Evolutionary conservation across 2,797 vertebrate species (phyloP).

Genomic region (Acridotheres tristis): DNA sequence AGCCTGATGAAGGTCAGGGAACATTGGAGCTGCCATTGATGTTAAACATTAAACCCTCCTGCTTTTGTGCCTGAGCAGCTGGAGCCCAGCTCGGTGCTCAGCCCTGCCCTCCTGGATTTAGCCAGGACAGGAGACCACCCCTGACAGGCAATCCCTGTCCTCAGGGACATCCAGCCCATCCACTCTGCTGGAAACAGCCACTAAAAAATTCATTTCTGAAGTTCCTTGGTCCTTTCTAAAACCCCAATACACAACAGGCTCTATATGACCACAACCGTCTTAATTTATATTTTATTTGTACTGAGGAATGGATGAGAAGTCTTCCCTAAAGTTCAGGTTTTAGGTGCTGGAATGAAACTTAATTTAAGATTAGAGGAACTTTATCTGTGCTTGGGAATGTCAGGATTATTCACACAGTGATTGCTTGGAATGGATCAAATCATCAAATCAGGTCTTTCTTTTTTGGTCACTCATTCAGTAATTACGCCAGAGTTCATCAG

Average conservation of each 20-base stretch:
- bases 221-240: neutral
- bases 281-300: neutral
- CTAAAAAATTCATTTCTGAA: neutral
- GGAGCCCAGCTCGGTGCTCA: neutral
- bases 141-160: neutral
- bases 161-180: neutral
- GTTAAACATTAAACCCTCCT: slow-evolving; percentile 22
- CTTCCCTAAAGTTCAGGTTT: neutral
- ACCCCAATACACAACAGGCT: rapidly evolving
- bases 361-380: neutral
- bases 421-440: neutral
- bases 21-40: slow-evolving; percentile 39
- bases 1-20: slow-evolving; percentile 56
- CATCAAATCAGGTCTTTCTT: neutral
- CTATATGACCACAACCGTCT: neutral
- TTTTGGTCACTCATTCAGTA: neutral
- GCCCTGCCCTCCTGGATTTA: neutral
- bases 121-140: neutral
- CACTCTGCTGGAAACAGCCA: neutral
- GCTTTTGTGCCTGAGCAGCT: slow-evolving; percentile 40
- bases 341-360: neutral
- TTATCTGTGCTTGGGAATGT: neutral
- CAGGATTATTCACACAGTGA: neutral
- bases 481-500: neutral
- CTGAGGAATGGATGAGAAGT: neutral